Evolutionary conservation across 2,888 invertebrate species (phyloP).

Genomic region (Platycnemis pennipes): DNA sequence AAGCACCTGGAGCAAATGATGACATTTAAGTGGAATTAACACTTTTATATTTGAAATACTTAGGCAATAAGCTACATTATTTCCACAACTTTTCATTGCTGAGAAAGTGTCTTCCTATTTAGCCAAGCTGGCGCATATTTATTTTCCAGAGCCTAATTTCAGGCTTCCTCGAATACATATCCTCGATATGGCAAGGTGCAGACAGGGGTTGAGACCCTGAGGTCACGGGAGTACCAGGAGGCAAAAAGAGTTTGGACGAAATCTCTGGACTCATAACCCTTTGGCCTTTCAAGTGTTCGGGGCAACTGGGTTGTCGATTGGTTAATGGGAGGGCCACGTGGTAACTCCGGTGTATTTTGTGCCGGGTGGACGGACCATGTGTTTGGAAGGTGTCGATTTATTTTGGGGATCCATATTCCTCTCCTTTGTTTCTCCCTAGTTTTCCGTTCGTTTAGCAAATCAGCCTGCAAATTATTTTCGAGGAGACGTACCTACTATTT

Average conservation of each 20-base stretch:
- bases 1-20: too few species aligned
- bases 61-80: too few species aligned
- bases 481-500: too few species aligned
- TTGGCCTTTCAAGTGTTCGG: background rate
- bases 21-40: too few species aligned
- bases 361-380: background rate
- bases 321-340: constrained; percentile 53
- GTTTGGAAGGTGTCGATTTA: background rate
- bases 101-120: too few species aligned
- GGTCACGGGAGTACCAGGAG: background rate
- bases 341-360: background rate
- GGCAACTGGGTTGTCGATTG: background rate
- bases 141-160: too few species aligned
- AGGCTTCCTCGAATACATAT: background rate
- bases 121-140: too few species aligned
- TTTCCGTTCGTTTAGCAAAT: too few species aligned
- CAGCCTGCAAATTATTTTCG: too few species aligned
- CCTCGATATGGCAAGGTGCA: background rate
- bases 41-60: too few species aligned
- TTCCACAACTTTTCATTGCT: too few species aligned
- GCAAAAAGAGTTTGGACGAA: background rate
- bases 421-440: background rate
- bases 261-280: background rate
- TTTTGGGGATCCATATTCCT: background rate
- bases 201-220: constrained; percentile 1